Conservation (phyloP, 2,113 vertebrate genomes). For the Bufo gargarizans region DNA sequence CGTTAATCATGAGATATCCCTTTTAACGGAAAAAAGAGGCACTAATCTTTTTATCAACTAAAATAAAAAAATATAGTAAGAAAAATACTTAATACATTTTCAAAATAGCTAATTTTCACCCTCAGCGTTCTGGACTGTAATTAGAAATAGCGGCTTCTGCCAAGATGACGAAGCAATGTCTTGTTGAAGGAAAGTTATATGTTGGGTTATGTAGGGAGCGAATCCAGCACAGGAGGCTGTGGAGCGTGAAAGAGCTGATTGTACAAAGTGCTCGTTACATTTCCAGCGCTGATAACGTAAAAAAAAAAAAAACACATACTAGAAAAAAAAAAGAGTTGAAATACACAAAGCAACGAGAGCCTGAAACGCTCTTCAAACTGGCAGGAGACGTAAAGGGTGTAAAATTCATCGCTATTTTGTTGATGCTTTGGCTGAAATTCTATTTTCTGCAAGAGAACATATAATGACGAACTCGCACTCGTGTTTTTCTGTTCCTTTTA, state of each 20-base stretch:
- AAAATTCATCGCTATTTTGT: not conserved
- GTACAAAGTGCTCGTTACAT: conserved; percentile 9
- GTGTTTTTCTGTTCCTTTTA: too few relatives aligned
- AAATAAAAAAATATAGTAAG: not conserved
- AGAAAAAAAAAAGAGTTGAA: not conserved
- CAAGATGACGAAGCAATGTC: not conserved
- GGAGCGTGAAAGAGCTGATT: conserved; percentile 31
- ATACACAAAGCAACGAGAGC: not conserved
- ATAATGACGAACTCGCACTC: too few relatives aligned
- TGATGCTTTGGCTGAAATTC: not conserved
- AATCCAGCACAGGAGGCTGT: not conserved
- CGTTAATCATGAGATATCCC: too few relatives aligned
- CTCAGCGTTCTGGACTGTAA: not conserved
- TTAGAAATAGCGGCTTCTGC: not conserved
- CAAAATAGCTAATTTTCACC: not conserved
- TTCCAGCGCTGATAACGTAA: conserved; percentile 6
- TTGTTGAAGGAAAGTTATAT: conserved; percentile 3
- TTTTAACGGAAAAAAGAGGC: too few relatives aligned
- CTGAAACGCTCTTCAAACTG: not conserved
- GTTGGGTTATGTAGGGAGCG: conserved; percentile 9
- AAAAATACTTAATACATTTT: not conserved
- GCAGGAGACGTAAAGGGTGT: not conserved
- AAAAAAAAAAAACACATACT: not conserved
- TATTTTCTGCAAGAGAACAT: not conserved
- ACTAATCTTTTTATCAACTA: not conserved